A percentile compares a stretch with the other conserved stretches of the same genome.
phyloP scores from a whole-genome alignment of 2,888 invertebrate species.

The Leptinotarsa peninsularis region DNA sequence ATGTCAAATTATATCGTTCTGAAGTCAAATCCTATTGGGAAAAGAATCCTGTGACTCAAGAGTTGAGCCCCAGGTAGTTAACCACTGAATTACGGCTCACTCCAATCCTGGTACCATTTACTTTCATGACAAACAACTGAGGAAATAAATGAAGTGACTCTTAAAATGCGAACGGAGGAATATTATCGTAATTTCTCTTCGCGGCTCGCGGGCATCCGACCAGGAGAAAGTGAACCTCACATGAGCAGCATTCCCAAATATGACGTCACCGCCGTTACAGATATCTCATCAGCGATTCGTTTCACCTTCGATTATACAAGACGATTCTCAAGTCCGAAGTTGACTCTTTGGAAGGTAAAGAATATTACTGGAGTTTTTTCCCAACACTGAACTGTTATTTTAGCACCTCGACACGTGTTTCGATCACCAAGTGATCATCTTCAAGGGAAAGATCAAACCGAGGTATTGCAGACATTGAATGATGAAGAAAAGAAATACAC shows the following conservation, averaged over 20 bases:
- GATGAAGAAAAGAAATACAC: neutral
- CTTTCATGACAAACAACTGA: constrained; percentile 38
- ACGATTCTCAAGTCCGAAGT: neutral
- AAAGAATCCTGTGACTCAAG: too few species aligned
- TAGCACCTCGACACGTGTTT: too few species aligned
- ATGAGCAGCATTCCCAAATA: constrained; percentile 25
- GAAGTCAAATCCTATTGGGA: too few species aligned
- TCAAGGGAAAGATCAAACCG: too few species aligned
- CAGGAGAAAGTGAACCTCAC: constrained; percentile 30
- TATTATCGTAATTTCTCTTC: constrained; percentile 30
- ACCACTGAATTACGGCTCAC: neutral
- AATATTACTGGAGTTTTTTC: too few species aligned
- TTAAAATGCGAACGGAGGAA: constrained; percentile 27
- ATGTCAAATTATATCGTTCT: too few species aligned
- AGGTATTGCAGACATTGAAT: neutral
- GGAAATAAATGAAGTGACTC: constrained; percentile 36
- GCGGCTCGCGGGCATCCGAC: constrained; percentile 15
- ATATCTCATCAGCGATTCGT: neutral
- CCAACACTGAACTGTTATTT: too few species aligned
- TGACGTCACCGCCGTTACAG: constrained; percentile 4
- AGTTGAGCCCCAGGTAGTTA: too few species aligned
- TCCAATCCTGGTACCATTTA: constrained; percentile 20
- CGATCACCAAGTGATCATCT: too few species aligned
- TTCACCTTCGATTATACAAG: constrained; percentile 18
- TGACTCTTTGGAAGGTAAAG: neutral